Evolutionary conservation across 2,888 invertebrate genomes (phyloP), one percentile per base, ranked within the genome.

Genomic region (Hirtodrosophila alboralis): DNA sequence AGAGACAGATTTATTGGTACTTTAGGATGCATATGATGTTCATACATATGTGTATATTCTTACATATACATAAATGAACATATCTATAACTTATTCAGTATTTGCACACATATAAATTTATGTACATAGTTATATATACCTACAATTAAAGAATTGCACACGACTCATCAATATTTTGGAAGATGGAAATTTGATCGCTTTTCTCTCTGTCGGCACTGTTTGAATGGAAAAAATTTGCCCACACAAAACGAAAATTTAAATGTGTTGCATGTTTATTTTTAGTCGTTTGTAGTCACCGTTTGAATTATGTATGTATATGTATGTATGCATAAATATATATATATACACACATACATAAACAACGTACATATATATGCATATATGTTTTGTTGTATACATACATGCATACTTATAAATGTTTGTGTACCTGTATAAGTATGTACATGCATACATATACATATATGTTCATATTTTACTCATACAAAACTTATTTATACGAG

Each of bases 161-260:
- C 80, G 84, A 56, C 85, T 66, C 85, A 71, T 62, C 49, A 53
- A 76, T 66, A 65, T 67, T 75, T 75, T 71, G 71, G 78, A 78
- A 75, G 33, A 66, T 47, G 54, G 80, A 81, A 81, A 81, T 64
- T 74, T 68, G 80, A 81, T 81, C 73, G 54, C 64, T 51, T 61
- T 53, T 31, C 41, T 45, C 38, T 40, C 54, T 51, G 45, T 58
- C 43, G 45, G 54, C 54, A 61, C 64, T 56, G 45, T 58, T 73
- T 52, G 21, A 58, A 75, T 79, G 67, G 71, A 73, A 28, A 58
- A 62, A 56, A 52, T 49, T 59, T 63, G 13, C 48, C n/a, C 48
- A 41, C 41, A 37, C 37, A 49, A 61, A 48, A 38, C 30, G 33
- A 51, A 49, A 47, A 41, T 54, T 72, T 57, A 53, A 64, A 59